phyloP scores from a whole-genome alignment of 2,888 invertebrate species.

The Thyatira batis region DNA sequence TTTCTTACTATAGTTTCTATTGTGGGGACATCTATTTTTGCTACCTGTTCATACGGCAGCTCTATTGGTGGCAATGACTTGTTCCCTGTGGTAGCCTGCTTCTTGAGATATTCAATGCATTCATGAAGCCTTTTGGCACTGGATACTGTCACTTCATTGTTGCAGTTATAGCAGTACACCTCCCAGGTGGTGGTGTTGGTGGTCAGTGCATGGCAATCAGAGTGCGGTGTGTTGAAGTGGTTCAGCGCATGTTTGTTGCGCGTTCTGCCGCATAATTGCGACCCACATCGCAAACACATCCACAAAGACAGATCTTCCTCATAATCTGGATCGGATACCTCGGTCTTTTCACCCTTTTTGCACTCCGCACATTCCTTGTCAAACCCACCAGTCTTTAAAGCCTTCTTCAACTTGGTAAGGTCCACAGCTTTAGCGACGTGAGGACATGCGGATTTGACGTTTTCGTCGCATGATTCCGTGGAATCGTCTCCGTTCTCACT shows the following conservation, averaged over 20 bases:
- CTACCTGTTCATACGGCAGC: conserved; percentile 48
- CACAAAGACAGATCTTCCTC: conserved; percentile 83
- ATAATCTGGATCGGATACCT: conserved; percentile 69
- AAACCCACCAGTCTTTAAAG: conserved; percentile 77
- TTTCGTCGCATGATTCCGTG: conserved; percentile 88
- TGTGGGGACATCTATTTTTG: conserved; percentile 50
- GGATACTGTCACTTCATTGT: conserved; percentile 84
- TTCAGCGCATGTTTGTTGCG: conserved; percentile 87
- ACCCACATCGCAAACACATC: conserved; percentile 92
- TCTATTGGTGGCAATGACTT: conserved; percentile 67
- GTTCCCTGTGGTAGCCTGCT: conserved; percentile 63
- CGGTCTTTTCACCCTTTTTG: conserved; percentile 72
- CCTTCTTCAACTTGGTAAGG: conserved; percentile 82
- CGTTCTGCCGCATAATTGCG: conserved; percentile 87
- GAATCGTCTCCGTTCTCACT: conserved; percentile 85
- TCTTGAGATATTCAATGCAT: conserved; percentile 88
- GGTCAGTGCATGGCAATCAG: conserved; percentile 88
- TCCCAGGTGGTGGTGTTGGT: conserved; percentile 87
- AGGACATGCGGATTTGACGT: conserved; percentile 83
- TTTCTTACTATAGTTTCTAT: conserved; percentile 48
- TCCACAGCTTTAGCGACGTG: conserved; percentile 88
- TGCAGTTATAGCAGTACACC: conserved; percentile 91
- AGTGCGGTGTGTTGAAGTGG: conserved; percentile 89
- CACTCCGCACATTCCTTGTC: conserved; percentile 83
- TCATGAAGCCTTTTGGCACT: conserved; percentile 87